A percentile compares a stretch with the other conserved stretches of the same genome.
These are phyloP conservation scores for Eulimnadia texana DNA, from an alignment of 1,140 invertebrate species.

Conservation along the genomic window DNA sequence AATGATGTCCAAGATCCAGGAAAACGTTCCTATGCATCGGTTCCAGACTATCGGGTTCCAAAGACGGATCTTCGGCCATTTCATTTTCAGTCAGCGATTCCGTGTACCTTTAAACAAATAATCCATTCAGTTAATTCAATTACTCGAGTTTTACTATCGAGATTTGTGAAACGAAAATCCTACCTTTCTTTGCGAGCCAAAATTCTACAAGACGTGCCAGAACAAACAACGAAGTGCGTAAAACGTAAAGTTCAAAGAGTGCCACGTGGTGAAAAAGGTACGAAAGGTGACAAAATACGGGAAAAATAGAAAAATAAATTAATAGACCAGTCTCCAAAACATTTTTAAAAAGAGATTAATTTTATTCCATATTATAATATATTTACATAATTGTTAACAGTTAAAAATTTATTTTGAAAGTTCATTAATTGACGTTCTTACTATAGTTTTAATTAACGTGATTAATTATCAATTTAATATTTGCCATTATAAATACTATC, in stretches of 20 bases:
- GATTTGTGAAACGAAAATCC: not conserved
- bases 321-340: not conserved
- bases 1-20: not conserved
- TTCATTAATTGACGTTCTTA: no score
- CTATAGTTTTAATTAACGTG: no score
- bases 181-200: slow-evolving; percentile 16
- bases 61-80: not conserved
- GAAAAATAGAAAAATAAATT: slow-evolving; percentile 8
- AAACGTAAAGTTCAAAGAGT: slow-evolving; percentile 7
- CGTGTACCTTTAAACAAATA: not conserved
- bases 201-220: slow-evolving; percentile 20
- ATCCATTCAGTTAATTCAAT: not conserved
- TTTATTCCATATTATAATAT: no score
- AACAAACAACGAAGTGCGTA: slow-evolving; percentile 16
- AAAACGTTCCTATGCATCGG: not conserved
- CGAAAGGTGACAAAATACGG: not conserved
- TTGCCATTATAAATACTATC: no score
- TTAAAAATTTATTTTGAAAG: no score
- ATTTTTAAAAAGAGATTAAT: not conserved
- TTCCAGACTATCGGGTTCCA: slow-evolving; percentile 10
- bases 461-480: no score
- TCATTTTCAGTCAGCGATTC: not conserved
- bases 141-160: not conserved
- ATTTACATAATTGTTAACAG: no score
- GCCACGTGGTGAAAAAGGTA: slow-evolving; percentile 9